Base-by-base conservation (phyloP, 2,113 vertebrate genomes). In the Proteles cristata region DNA sequence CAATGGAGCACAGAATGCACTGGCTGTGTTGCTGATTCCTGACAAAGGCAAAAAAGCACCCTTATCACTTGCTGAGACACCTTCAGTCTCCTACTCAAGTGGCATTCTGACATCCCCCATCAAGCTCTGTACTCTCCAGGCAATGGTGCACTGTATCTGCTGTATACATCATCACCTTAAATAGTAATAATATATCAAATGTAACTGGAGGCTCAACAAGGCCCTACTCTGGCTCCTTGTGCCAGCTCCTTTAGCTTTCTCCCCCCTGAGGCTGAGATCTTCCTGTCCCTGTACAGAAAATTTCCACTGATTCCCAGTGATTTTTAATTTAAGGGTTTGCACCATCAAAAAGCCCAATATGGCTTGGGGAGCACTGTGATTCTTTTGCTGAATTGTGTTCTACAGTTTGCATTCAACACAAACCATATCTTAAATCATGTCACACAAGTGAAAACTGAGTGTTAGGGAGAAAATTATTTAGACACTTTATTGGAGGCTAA, bases 201-300 rank as follows among this genome's bases (percentile, higher is more conserved):
- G 15, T 69, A 28, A 80, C 35, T 12, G 93, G 39, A 82, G 23
- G 43, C 26, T 88, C 2, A 0, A n/a, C 4, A 1, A 80, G 45
- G 4, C 23, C 23, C 53, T 73, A 8, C 19, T 63, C 43, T 71
- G 16, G 2, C 14, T 93, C n/a, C 58, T 58, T 39, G 11, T 11
- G 15, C 48, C 15, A 71, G 1, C 4, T 88, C 28, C 35, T 74
- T 53, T 35, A 39, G 25, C 25, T 63, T 90, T 71, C 74, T 88
- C 50, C 28, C 23, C 92, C 16, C 39, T 3, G 0, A 3, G 8
- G 16, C 19, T 71, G 45, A 96, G 53, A 73, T 76, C 26, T 65
- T 92, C 82, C 68, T 80, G 16, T 33, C 16, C 76, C 65, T 93
- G 14, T 66, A 85, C 39, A 58, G 33, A 95, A 94, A 84, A 88